A percentile compares a stretch with the other conserved stretches of the same genome.
phyloP scores from a whole-genome alignment of 2,888 invertebrate genomes.

The Coenonympha glycerion region DNA sequence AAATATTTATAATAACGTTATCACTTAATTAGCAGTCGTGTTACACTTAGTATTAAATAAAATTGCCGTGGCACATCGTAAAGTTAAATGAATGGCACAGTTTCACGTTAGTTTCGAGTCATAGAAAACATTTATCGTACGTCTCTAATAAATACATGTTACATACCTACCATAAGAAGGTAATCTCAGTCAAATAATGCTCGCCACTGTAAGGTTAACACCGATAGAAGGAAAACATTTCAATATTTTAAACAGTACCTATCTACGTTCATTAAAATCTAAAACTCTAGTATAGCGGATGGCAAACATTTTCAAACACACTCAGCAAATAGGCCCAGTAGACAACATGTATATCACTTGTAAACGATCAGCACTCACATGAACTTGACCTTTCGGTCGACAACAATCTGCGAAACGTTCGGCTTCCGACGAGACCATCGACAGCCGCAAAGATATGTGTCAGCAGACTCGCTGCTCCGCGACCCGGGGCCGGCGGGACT shows the following conservation, averaged over 20 bases:
- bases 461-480: conserved; percentile 41
- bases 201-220: conserved; percentile 34
- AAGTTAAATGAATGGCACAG: conserved; percentile 75
- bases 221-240: conserved; percentile 26
- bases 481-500: conserved; percentile 12
- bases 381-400: conserved; percentile 41
- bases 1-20: conserved; percentile 48
- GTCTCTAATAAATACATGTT: conserved; percentile 38
- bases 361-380: conserved; percentile 41
- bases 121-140: conserved; percentile 51
- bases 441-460: conserved; percentile 60
- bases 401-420: conserved; percentile 40
- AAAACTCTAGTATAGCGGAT: conserved; percentile 15
- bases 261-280: conserved; percentile 25
- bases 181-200: conserved; percentile 44
- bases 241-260: conserved; percentile 25
- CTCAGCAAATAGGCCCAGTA: conserved; percentile 42
- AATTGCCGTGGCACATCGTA: conserved; percentile 71
- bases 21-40: conserved; percentile 73
- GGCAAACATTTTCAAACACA: conserved; percentile 37
- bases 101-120: conserved; percentile 75
- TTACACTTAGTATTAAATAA: conserved; percentile 67
- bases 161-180: conserved; percentile 36
- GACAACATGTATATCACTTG: conserved; percentile 39
- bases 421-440: conserved; percentile 40